Evolutionary conservation across 2,797 vertebrate species (phyloP).

Genomic region (Characodon lateralis): DNA sequence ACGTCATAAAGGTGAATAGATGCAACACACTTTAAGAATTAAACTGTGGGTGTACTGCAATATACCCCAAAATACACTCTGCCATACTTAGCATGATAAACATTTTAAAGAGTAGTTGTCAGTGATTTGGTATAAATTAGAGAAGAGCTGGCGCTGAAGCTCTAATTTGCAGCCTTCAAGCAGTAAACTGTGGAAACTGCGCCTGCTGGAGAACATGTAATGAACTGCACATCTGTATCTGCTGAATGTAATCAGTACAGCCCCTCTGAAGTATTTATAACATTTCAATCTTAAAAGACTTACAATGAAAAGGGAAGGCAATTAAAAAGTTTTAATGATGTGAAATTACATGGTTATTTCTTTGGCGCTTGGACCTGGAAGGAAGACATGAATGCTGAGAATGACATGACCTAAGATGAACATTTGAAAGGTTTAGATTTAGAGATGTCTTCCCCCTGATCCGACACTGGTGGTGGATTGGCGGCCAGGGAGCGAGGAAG

Average conservation of each 20-base stretch:
- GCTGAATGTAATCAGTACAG: slow-evolving; percentile 11
- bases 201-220: slow-evolving; percentile 62
- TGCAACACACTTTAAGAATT: background rate
- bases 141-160: slow-evolving; percentile 19
- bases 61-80: background rate
- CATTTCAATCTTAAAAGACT: background rate
- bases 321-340: no score
- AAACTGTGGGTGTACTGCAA: background rate
- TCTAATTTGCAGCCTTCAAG: background rate
- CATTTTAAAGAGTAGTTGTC: background rate
- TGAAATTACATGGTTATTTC: no score
- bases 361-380: no score
- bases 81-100: background rate
- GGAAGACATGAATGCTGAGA: no score
- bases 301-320: no score
- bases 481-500: no score
- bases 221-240: slow-evolving; percentile 46
- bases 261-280: slow-evolving; percentile 7
- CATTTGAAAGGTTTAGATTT: no score
- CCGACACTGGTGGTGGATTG: no score
- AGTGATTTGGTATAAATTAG: slow-evolving; percentile 6
- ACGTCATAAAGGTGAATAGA: background rate
- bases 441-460: no score
- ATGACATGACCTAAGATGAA: no score
- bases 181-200: slow-evolving; percentile 51